phyloP scores from a whole-genome alignment of 2,113 vertebrate genomes.

The Trogon melanurus region DNA sequence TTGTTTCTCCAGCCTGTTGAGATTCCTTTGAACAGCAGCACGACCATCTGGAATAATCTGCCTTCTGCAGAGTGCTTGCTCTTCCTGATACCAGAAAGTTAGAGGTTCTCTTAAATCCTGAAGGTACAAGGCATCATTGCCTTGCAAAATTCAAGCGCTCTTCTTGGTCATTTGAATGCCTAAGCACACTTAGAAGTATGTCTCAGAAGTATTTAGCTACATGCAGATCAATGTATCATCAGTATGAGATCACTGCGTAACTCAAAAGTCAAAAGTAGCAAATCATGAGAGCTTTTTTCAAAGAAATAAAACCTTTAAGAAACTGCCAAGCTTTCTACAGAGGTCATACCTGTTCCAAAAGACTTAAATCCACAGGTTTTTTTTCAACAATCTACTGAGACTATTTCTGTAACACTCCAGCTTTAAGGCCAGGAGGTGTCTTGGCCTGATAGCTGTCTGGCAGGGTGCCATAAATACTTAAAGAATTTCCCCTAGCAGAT shows the following conservation, averaged over 20 bases:
- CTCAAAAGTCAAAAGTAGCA: background rate
- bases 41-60: background rate
- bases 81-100: background rate
- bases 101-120: background rate
- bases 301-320: background rate
- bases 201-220: background rate
- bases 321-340: background rate
- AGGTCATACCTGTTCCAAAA: background rate
- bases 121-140: background rate
- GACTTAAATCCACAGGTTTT: background rate
- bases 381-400: background rate
- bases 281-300: background rate
- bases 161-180: background rate
- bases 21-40: background rate
- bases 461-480: slow-evolving; percentile 2
- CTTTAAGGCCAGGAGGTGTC: background rate
- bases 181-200: background rate
- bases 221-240: background rate
- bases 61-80: background rate
- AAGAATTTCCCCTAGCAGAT: background rate
- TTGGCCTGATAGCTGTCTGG: background rate
- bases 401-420: background rate
- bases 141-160: background rate
- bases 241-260: background rate
- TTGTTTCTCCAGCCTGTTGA: background rate